Percentiles rank a stretch among this genome's conserved stretches.
phyloP scores from a whole-genome alignment of 1,140 invertebrate genomes.

The Kradibia gibbosae region DNA sequence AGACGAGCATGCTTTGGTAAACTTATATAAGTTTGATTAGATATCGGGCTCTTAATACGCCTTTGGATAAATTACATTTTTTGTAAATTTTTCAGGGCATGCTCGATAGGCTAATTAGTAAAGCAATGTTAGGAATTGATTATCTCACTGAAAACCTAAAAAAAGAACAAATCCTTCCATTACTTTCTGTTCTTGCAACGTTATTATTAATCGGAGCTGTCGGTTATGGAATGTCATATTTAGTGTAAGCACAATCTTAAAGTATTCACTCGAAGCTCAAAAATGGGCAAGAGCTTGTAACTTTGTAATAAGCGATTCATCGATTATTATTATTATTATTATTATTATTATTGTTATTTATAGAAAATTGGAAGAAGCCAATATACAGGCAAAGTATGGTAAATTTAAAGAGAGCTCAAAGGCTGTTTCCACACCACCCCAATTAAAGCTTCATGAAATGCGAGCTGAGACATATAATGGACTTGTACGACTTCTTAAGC shows the following conservation, averaged over 20 bases:
- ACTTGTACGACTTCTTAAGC: conserved; percentile 92
- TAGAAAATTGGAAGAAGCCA: conserved; percentile 86
- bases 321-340: no score
- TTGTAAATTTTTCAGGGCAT: conserved; percentile 75
- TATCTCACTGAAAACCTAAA: conserved; percentile 82
- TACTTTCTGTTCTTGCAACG: conserved; percentile 86
- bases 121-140: conserved; percentile 81
- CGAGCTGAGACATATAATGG: conserved; percentile 96
- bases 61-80: neutral
- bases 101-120: conserved; percentile 80
- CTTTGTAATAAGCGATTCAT: no score
- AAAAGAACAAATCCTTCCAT: conserved; percentile 86
- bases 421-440: conserved; percentile 72
- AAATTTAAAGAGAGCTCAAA: conserved; percentile 70
- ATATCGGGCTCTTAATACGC: neutral
- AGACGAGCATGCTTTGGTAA: conserved; percentile 73
- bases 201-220: conserved; percentile 85
- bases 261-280: neutral
- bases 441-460: conserved; percentile 91
- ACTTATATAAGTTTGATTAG: conserved; percentile 15
- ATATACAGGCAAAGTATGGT: conserved; percentile 77
- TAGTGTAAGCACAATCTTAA: conserved; percentile 78
- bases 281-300: no score
- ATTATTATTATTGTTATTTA: conserved; percentile 50
- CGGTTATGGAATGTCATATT: conserved; percentile 91